Conservation (phyloP, 2,113 vertebrate genomes). For the Oryzias celebensis region DNA sequence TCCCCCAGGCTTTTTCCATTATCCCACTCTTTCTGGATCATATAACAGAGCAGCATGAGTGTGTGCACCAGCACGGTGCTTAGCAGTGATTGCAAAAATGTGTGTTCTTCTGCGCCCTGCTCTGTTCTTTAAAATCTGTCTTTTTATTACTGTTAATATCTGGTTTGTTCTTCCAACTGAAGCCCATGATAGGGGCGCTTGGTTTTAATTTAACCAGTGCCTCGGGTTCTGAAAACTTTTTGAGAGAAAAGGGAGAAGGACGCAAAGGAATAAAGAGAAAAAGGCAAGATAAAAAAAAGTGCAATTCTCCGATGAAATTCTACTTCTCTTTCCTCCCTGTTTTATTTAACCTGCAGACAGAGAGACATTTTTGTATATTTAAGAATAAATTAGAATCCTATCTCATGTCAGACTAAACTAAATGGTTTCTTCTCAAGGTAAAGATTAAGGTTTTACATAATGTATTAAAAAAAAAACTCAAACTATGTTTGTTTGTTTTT, state of each 20-base stretch:
- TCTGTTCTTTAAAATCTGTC: constrained; percentile 24
- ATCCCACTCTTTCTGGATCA: constrained; percentile 69
- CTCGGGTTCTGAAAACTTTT: constrained; percentile 17
- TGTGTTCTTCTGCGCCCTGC: constrained; percentile 13
- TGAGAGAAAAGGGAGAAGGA: constrained; percentile 11
- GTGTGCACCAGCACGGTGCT: constrained; percentile 21
- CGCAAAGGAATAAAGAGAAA: constrained; percentile 9
- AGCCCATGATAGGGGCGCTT: constrained; percentile 20
- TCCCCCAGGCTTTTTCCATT: constrained; percentile 68
- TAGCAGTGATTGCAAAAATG: constrained; percentile 25
- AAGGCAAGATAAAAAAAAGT: neutral
- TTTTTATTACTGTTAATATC: constrained; percentile 45
- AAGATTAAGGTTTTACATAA: too few relatives aligned
- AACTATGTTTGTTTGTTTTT: too few relatives aligned
- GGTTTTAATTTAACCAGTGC: constrained; percentile 40
- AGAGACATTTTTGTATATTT: too few relatives aligned
- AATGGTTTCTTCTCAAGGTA: too few relatives aligned
- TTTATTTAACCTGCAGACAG: too few relatives aligned
- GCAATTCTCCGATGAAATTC: neutral
- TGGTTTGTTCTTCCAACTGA: constrained; percentile 48
- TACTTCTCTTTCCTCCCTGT: too few relatives aligned
- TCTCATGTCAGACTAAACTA: too few relatives aligned
- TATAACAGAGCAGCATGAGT: constrained; percentile 50
- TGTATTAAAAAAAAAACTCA: too few relatives aligned
- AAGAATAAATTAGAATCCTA: too few relatives aligned